A percentile compares a stretch with the other conserved stretches of the same genome.
phyloP scores from a whole-genome alignment of 64 coral and sea anemone species.

The Astreopora myriophthalma region DNA sequence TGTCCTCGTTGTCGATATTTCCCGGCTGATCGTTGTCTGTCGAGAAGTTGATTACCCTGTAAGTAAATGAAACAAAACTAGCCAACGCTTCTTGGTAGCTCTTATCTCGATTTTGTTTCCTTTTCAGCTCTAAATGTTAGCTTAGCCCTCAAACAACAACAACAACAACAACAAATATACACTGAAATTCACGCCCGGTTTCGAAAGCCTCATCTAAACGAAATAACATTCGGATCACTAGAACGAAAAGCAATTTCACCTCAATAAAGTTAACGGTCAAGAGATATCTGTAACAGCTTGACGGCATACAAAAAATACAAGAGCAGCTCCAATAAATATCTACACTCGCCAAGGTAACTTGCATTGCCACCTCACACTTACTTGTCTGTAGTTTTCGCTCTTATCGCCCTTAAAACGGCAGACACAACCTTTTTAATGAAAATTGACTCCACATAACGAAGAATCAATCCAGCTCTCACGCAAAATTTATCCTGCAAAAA shows the following conservation, averaged over 20 bases:
- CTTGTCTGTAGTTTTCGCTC: constrained; percentile 17
- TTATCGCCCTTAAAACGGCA: constrained; percentile 29
- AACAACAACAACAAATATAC: no score
- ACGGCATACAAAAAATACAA: no score
- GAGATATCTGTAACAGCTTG: no score
- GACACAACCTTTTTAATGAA: constrained; percentile 70
- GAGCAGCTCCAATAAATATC: no score
- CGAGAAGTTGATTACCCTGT: not conserved
- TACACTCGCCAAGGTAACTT: no score
- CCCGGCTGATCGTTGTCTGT: not conserved
- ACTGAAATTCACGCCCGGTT: no score
- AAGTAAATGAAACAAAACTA: not conserved
- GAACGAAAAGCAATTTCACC: no score
- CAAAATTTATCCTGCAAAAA: constrained; percentile 54
- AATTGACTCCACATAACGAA: constrained; percentile 57
- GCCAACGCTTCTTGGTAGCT: not conserved
- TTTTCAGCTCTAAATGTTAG: no score
- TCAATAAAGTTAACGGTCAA: no score
- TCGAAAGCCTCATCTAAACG: no score
- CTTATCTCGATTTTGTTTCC: not conserved
- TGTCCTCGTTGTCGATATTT: not conserved
- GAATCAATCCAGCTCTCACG: constrained; percentile 39
- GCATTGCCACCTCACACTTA: not conserved
- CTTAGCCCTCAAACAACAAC: no score
- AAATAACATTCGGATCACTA: no score